Evolutionary conservation across 1,140 invertebrate genomes (phyloP).

Genomic region (Aphidius ervi): DNA sequence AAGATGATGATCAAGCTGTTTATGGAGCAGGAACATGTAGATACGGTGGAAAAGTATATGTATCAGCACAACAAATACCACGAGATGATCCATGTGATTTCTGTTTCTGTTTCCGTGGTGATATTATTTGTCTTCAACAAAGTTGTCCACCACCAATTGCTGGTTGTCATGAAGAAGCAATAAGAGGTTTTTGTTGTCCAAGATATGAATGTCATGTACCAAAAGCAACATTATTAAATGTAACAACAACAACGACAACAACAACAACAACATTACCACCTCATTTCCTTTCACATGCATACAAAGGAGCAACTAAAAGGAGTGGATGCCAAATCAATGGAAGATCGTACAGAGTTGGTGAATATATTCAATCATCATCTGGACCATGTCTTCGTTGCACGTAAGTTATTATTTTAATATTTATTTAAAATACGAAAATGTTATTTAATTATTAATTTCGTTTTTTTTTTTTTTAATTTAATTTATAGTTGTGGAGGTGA

Average conservation of each 20-base stretch:
- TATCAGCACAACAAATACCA: constrained; percentile 91
- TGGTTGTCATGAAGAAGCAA: constrained; percentile 85
- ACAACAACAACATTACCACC: constrained; percentile 81
- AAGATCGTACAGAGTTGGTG: constrained; percentile 76
- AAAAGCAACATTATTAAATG: constrained; percentile 71
- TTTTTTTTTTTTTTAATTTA: not conserved
- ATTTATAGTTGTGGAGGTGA: constrained; percentile 74
- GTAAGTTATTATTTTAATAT: constrained; percentile 60
- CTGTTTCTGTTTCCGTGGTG: constrained; percentile 95
- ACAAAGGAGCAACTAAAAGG: constrained; percentile 67
- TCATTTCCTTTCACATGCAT: constrained; percentile 73
- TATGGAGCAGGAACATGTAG: constrained; percentile 85
- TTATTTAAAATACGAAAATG: not conserved
- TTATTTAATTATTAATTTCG: not conserved
- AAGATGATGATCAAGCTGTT: constrained; percentile 68
- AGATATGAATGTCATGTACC: constrained; percentile 89
- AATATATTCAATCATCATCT: constrained; percentile 76
- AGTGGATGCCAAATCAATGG: constrained; percentile 81
- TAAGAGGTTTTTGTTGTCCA: constrained; percentile 90
- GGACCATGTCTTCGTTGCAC: constrained; percentile 89
- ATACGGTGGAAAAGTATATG: constrained; percentile 86
- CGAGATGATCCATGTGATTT: constrained; percentile 92
- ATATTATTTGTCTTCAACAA: constrained; percentile 92
- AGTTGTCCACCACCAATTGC: constrained; percentile 90
- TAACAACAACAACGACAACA: constrained; percentile 79